A percentile compares a stretch with the other conserved stretches of the same genome.
phyloP scores from a whole-genome alignment of 2,113 vertebrate species.

The Canis aureus region DNA sequence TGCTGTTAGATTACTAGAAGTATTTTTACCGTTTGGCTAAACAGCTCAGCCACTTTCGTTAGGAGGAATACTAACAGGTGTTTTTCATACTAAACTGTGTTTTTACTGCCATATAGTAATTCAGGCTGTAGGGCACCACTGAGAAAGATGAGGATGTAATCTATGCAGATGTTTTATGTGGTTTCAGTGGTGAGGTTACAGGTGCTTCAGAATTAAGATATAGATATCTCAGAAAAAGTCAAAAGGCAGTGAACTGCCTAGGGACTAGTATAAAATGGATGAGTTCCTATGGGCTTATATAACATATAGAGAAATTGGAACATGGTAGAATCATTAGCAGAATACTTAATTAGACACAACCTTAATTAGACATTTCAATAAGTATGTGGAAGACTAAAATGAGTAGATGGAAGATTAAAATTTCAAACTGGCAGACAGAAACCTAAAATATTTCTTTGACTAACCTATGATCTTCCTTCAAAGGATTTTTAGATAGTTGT shows the following conservation, averaged over 20 bases:
- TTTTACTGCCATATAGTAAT: neutral
- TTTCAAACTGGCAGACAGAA: neutral
- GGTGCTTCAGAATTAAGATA: slow-evolving; percentile 5
- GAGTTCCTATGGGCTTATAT: neutral
- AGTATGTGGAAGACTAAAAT: neutral
- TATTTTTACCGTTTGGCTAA: neutral
- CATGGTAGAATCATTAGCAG: no score
- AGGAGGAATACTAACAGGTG: neutral
- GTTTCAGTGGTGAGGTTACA: neutral
- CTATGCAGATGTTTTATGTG: neutral
- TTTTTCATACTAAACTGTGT: neutral
- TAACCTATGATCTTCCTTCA: neutral
- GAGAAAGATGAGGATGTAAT: neutral
- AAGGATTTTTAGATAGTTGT: neutral
- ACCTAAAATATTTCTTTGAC: neutral
- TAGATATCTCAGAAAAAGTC: neutral
- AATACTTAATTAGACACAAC: neutral
- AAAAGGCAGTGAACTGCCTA: neutral
- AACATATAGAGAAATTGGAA: neutral
- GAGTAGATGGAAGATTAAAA: neutral
- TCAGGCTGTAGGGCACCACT: neutral
- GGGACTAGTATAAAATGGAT: neutral
- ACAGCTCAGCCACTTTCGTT: neutral
- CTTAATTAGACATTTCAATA: neutral
- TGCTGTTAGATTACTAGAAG: neutral